A percentile compares a stretch with the other conserved stretches of the same genome.
Conservation (phyloP, 2,113 vertebrate species). For the Zosterops japonicus region DNA sequence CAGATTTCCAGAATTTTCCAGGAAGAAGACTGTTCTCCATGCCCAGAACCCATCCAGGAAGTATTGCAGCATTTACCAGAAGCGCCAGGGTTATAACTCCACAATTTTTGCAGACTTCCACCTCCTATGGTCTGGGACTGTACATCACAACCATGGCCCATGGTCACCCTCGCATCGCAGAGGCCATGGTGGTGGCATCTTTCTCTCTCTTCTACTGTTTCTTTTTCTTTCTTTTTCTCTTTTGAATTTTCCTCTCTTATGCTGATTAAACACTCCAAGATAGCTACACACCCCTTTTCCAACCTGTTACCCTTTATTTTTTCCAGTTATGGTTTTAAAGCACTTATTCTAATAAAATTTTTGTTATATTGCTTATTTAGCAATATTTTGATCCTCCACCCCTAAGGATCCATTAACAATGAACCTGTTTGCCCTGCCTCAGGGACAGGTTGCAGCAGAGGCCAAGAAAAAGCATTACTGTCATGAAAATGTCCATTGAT, state of each 20-base stretch:
- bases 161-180: fast-evolving
- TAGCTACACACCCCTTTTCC: not conserved
- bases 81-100: not conserved
- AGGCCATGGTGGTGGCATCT: not conserved
- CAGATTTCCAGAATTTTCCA: not conserved
- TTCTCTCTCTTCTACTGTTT: not conserved
- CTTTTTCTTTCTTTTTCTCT: not conserved
- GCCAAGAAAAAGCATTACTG: not conserved
- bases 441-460: not conserved
- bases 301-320: fast-evolving
- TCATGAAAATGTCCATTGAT: not conserved
- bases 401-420: not conserved
- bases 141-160: not conserved
- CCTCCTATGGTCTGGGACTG: not conserved
- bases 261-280: not conserved
- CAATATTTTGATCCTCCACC: fast-evolving
- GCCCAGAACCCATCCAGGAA: not conserved
- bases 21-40: not conserved
- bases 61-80: not conserved
- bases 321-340: not conserved
- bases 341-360: too few species aligned
- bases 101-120: fast-evolving
- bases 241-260: not conserved
- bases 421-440: not conserved
- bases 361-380: not conserved